Evolutionary conservation across 2,113 vertebrate genomes (phyloP).

Genomic region (Osmerus eperlanus): DNA sequence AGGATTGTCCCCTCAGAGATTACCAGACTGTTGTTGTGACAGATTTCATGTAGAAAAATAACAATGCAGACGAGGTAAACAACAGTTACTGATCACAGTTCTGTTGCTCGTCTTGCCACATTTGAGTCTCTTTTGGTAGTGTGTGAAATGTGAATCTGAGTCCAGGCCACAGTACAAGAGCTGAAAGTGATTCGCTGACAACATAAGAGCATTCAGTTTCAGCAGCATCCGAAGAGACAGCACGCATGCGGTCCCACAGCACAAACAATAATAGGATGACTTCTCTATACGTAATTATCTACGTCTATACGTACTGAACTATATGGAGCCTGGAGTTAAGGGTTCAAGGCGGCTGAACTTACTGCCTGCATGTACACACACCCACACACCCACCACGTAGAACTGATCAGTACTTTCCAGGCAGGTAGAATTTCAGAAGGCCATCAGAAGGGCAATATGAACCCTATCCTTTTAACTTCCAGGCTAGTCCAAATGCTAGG

Average conservation of each 20-base stretch:
- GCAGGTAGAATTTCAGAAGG: neutral
- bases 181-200: too few relatives aligned
- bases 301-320: neutral
- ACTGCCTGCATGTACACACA: neutral
- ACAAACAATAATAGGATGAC: neutral
- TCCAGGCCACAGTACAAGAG: too few relatives aligned
- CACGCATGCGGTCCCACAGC: neutral
- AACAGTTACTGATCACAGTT: neutral
- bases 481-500: slow-evolving; percentile 14
- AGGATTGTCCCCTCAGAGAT: too few relatives aligned
- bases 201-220: neutral
- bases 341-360: too few relatives aligned
- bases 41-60: slow-evolving; percentile 6
- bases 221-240: neutral
- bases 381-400: neutral
- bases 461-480: slow-evolving; percentile 18
- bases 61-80: neutral
- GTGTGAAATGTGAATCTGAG: too few relatives aligned
- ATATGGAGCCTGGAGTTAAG: too few relatives aligned
- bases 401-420: neutral
- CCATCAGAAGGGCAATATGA: neutral
- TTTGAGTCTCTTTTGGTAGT: too few relatives aligned
- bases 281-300: too few relatives aligned
- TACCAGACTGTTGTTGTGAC: neutral
- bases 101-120: too few relatives aligned